These are phyloP conservation scores for Phyllostomus discolor DNA, from an alignment of 2,113 vertebrate species.

Conservation along the genomic window DNA sequence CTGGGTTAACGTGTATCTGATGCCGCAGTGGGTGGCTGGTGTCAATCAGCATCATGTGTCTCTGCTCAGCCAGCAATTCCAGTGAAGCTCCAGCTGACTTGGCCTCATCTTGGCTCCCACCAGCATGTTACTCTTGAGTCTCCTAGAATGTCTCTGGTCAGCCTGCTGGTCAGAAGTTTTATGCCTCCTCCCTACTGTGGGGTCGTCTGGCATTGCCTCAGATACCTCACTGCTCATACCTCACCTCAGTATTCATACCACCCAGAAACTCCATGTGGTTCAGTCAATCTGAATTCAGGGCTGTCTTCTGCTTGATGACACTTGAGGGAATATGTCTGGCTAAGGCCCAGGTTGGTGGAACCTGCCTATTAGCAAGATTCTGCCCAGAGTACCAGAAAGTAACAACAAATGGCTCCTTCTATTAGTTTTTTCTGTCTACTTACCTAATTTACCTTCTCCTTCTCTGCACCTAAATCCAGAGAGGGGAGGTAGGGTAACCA, in stretches of 20 bases:
- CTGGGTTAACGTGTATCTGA: neutral
- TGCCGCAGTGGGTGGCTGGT: neutral
- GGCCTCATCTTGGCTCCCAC: neutral
- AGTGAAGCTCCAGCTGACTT: neutral
- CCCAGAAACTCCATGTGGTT: neutral
- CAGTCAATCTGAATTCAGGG: neutral
- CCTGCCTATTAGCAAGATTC: neutral
- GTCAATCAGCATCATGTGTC: neutral
- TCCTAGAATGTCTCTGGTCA: neutral
- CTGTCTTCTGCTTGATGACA: neutral
- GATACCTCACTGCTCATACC: no score
- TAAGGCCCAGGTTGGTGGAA: neutral
- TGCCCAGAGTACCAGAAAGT: neutral
- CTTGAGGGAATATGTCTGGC: neutral
- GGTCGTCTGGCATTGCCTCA: neutral
- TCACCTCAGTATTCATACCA: neutral
- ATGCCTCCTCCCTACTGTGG: neutral
- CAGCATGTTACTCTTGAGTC: neutral
- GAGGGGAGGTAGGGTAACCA: no score
- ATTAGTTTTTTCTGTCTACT: no score
- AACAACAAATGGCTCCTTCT: neutral
- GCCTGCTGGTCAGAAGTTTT: neutral
- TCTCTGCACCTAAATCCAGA: neutral
- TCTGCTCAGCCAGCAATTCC: neutral
- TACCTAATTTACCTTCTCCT: neutral